Evolutionary conservation across 92 coral and sea anemone species (phyloP).

Genomic region (Chrysogorgia sp.): DNA sequence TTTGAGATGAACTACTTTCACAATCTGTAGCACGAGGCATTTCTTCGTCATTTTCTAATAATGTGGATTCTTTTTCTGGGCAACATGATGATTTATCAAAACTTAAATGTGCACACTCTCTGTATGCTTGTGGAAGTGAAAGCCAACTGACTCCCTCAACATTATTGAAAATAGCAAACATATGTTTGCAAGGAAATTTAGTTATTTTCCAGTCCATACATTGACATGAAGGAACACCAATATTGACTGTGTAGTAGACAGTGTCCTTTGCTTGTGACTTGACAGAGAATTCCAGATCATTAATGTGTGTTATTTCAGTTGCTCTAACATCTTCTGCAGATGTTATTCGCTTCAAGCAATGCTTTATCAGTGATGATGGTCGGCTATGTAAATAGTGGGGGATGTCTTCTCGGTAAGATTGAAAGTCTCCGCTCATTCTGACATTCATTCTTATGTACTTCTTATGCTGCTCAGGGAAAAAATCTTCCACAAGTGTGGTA

Average conservation of each 20-base stretch:
- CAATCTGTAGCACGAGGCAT: background rate
- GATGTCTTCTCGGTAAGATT: conserved; percentile 14
- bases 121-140: no score
- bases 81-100: no score
- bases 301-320: background rate
- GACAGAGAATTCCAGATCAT: conserved; percentile 6
- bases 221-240: conserved; percentile 25
- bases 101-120: no score
- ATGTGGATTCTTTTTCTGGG: background rate
- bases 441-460: conserved; percentile 7
- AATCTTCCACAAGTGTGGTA: conserved; percentile 41
- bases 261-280: conserved; percentile 4
- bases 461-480: conserved; percentile 34
- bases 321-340: conserved; percentile 9
- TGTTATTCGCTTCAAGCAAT: conserved; percentile 18
- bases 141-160: background rate
- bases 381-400: conserved; percentile 40
- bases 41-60: background rate
- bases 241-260: conserved; percentile 24
- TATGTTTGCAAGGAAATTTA: conserved; percentile 57
- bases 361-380: conserved; percentile 34
- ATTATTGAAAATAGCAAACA: conserved; percentile 51
- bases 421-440: conserved; percentile 6
- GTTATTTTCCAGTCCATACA: conserved; percentile 42
- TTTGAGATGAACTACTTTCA: background rate